These are phyloP conservation scores for Oostethus manadensis DNA, from an alignment of 2,113 vertebrate genomes.

Conservation along the genomic window DNA sequence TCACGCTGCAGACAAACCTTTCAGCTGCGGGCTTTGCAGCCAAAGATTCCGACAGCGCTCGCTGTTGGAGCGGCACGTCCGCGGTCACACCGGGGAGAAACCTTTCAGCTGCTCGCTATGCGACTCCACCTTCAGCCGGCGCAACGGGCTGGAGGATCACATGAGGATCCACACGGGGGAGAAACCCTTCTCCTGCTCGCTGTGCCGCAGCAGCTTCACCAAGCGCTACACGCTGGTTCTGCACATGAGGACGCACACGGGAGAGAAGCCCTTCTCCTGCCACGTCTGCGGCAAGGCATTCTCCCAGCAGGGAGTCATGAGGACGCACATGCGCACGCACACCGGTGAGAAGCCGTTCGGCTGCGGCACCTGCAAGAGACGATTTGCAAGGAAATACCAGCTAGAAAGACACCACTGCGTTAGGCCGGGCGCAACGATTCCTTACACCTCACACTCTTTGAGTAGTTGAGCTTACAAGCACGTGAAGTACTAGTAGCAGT, in stretches of 20 bases:
- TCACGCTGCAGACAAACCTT: background rate
- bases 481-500: no score
- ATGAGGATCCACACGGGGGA: background rate
- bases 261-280: background rate
- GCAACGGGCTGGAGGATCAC: background rate
- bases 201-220: background rate
- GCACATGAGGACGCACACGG: background rate
- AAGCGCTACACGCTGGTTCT: background rate
- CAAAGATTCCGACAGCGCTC: background rate
- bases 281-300: no score
- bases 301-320: no score
- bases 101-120: background rate
- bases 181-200: background rate
- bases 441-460: no score
- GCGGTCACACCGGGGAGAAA: background rate
- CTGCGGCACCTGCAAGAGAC: no score
- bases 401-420: no score
- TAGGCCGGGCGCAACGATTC: no score
- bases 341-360: no score
- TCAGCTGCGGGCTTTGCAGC: background rate
- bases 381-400: no score
- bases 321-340: no score
- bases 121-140: background rate
- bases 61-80: background rate
- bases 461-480: no score